Evolutionary conservation across 2,888 invertebrate species (phyloP), one percentile per base, ranked within the genome.

Genomic region (Eilema griseolum): DNA sequence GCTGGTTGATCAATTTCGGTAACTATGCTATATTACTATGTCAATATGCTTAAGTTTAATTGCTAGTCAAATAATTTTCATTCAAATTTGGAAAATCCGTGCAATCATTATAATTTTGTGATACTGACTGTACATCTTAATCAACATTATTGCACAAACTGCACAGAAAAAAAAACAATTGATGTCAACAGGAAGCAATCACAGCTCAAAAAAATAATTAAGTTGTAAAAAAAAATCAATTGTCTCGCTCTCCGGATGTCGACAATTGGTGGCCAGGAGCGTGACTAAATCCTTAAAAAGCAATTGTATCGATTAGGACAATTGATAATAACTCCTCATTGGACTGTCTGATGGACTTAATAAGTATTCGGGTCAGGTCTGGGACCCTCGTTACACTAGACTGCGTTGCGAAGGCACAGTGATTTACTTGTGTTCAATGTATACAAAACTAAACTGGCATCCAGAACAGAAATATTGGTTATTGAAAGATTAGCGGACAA

Each of bases 211-310:
- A 81, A 78, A 76, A 61, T 78, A 82, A 81, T 80, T 73, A 77
- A 78, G 67, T 74, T 69, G 63, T n/a, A 71, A 78, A 78, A 72
- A 79, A 83, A 80, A 81, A 72, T 74, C 75, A 79, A 74, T 81
- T 70, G 82, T 79, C 80, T 75, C 76, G 76, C 72, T 77, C 78
- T 73, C 83, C 86, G 87, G 87, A 86, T 78, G 84, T 69, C 73
- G 69, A 60, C 77, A 72, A 85, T 86, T 84, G 71, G 61, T 71
- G 68, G 79, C 63, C 76, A 66, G 66, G 61, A 70, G 80, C 83
- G 84, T 85, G 86, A 84, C 87, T 73, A 75, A 79, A 73, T 74
- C 74, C 67, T 70, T 75, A 78, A 80, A 82, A 71, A 46, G 62
- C 69, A 70, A 69, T 68, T 69, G 67, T 76, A 78, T 79, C 76